Evolutionary conservation across 2,888 invertebrate species (phyloP), one percentile per base, ranked within the genome.

Genomic region (Orthonevra nobilis): DNA sequence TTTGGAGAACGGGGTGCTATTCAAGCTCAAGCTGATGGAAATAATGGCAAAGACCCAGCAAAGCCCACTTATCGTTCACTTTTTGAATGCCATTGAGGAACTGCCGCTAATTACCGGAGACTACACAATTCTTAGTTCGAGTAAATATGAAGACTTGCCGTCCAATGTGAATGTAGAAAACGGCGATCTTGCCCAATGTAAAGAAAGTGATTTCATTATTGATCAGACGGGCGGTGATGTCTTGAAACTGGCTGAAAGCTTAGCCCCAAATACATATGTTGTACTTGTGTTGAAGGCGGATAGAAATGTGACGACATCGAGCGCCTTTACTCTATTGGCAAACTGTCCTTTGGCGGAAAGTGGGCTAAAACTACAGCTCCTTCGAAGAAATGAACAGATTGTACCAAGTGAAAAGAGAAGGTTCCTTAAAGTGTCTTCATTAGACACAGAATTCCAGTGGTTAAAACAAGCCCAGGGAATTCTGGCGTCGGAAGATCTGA

Each of bases 51-150:
- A 32, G 1, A 14, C 34, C 0, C 87, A 85, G 3, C 88, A 89
- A 44, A 84, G 88, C 81, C 90, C 91, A 9, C 74, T 92, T 0
- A 89, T 92, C 0, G 91, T 90, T 12, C 81, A 88, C 3, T 88
- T 95, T 1, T 87, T 89, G 6, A 90, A 92, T 1, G 87, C 91
- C 0, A 88, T 94, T 0, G 91, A 90, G 26, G 92, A 94, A 82
- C 85, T 92, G 12, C 94, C 94, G 0, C 84, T 93, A 19, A 90
- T 94, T 2, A 92, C 93, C 83, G 91, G 93, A 0, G 92, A 93
- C 42, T 86, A 93, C 0, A 87, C 89, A 4, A 7, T 81, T 14
- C 84, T 94, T 0, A 85, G 92, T 4, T 75, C 82, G 0, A 9
- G 50, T 3, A 79, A 81, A 19, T 81, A 83, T 12, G 34, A 77